Evolutionary conservation across 2,113 vertebrate species (phyloP), one percentile per base, ranked within the genome.

Genomic region (Oryzias celebensis): DNA sequence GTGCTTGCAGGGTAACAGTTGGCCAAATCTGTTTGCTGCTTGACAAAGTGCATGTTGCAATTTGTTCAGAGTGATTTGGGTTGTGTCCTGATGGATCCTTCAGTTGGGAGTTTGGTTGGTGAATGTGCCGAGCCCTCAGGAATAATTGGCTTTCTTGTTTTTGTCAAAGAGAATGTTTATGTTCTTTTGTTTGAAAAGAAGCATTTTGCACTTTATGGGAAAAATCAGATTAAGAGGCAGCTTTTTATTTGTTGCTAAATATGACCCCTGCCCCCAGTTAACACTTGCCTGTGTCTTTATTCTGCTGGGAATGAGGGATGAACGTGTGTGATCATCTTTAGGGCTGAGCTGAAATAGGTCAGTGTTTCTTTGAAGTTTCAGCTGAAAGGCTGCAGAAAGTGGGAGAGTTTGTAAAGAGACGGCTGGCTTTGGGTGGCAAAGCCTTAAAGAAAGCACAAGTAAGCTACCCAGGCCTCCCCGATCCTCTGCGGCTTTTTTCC

Each of bases 31-130:
- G 52, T 44, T 49, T 68, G 31, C 58, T 65, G 58, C 50, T 48
- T 62, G 75, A 73, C 53, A 51, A 66, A 55, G 61, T 67, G 60
- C 58, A 26, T 36, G 56, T 51, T 58, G n/a, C 10, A 16, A 45
- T 63, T 65, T 12, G 65, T 26, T 60, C 13, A 45, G 56, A 24
- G 18, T 26, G 48, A 64, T 62, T 58, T 46, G 20, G 54, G 52
- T 49, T 31, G 49, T 51, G 52, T 43, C 51, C 31, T 52, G 57
- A 20, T 14, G 26, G 36, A 31, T 76, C 14, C 7, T 54, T 61
- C 15, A 58, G 71, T 68, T 68, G 64, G 36, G 45, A 45, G 48
- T 65, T 14, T 55, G 62, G 58, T 16, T 58, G 44, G 54, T 2
- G 43, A 47, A 71, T 36, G 0, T 36, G 45, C 55, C 26, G 41